Percentiles rank a stretch among this genome's conserved stretches.
phyloP scores from a whole-genome alignment of 2,888 invertebrate genomes.

The Stictocephala bisonia region DNA sequence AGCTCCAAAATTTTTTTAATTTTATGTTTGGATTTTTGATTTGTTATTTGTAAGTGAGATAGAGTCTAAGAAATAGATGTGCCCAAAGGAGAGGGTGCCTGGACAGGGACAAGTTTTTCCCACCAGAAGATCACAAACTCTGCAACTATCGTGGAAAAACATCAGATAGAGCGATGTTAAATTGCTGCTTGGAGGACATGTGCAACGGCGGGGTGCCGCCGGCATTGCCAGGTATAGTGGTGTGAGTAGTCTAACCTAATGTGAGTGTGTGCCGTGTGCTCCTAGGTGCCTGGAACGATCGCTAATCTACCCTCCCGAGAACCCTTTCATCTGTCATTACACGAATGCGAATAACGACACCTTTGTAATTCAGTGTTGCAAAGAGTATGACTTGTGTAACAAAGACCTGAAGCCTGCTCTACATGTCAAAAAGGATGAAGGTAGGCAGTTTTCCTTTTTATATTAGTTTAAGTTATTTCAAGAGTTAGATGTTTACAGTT shows the following conservation, averaged over 20 bases:
- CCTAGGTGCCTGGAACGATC: slow-evolving; percentile 82
- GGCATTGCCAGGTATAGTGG: slow-evolving; percentile 43
- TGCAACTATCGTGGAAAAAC: slow-evolving; percentile 38
- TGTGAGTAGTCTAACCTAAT: slow-evolving; percentile 42
- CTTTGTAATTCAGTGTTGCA: slow-evolving; percentile 86
- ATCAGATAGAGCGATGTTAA: slow-evolving; percentile 48
- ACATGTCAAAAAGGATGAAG: slow-evolving; percentile 52
- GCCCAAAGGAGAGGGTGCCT: slow-evolving; percentile 66
- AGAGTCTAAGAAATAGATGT: slow-evolving; percentile 34
- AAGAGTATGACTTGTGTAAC: slow-evolving; percentile 81
- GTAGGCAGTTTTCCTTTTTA: slow-evolving; percentile 48
- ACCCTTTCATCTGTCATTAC: slow-evolving; percentile 84
- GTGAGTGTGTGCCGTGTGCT: slow-evolving; percentile 65
- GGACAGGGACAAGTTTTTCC: slow-evolving; percentile 68
- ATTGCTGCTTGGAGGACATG: slow-evolving; percentile 82
- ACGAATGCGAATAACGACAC: slow-evolving; percentile 79
- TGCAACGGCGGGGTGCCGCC: slow-evolving; percentile 69
- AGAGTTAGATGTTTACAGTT: neutral
- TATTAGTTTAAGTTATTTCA: neutral
- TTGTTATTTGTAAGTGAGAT: slow-evolving; percentile 16
- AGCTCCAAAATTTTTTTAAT: too few relatives aligned
- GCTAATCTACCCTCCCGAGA: slow-evolving; percentile 81
- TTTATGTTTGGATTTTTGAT: slow-evolving; percentile 9
- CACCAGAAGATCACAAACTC: slow-evolving; percentile 69
- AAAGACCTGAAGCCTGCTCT: slow-evolving; percentile 65